phyloP scores from a whole-genome alignment of 2,888 invertebrate genomes.

The Drosophila borborema region DNA sequence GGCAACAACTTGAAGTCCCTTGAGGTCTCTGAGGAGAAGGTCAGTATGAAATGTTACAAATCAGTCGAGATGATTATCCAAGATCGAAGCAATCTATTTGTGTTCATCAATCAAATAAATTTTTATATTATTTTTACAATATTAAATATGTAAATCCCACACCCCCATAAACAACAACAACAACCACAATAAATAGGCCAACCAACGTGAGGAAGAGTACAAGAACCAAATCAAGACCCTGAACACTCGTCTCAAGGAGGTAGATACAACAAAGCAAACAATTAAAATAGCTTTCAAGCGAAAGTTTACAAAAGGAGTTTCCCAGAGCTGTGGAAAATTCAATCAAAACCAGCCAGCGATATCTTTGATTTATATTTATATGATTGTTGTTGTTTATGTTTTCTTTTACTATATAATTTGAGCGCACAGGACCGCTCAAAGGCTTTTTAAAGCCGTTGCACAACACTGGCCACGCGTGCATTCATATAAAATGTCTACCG shows the following conservation, averaged over 20 bases:
- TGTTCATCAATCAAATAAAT: conserved; percentile 19
- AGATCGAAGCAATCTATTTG: conserved; percentile 10
- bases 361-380: conserved; percentile 22
- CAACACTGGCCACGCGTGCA: conserved; percentile 41
- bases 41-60: conserved; percentile 86
- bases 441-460: conserved; percentile 15
- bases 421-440: conserved; percentile 44
- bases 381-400: conserved; percentile 71
- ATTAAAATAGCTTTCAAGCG: conserved; percentile 13
- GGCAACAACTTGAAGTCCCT: conserved; percentile 99
- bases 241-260: conserved; percentile 99
- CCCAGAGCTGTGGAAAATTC: conserved; percentile 60
- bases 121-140: conserved; percentile 42
- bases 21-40: conserved; percentile 99
- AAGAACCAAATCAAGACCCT: conserved; percentile 99
- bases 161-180: conserved; percentile 60
- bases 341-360: conserved; percentile 64
- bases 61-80: background rate
- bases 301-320: conserved; percentile 59
- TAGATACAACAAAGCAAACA: conserved; percentile 83
- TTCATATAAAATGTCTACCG: conserved; percentile 83
- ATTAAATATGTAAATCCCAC: conserved; percentile 29
- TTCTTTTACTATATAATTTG: conserved; percentile 27
- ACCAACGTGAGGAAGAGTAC: conserved; percentile 99
- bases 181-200: conserved; percentile 90